Evolutionary conservation across 2,888 invertebrate species (phyloP), one percentile per base, ranked within the genome.

Genomic region (Epistrophe eligans): DNA sequence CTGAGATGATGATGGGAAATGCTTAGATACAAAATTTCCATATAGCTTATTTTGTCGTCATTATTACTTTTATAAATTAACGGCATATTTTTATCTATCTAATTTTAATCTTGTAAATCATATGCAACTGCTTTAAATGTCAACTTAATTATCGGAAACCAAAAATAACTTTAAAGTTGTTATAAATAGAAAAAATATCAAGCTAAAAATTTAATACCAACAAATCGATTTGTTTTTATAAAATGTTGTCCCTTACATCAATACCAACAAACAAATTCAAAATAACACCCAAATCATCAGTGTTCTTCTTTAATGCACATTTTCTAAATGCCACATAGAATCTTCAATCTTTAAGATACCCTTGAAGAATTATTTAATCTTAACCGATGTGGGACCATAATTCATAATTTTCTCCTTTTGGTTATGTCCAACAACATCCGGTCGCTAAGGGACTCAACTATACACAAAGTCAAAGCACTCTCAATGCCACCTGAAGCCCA

Each of bases 331-430:
- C n/a, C 0, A 11, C 19, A 15, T 24, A 24, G 24, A 55, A 70
- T 66, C 83, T 83, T 72, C 2, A 55, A 70, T 66, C 83, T 83
- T 72, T 4, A 76, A 73, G 82, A 52, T 74, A 45, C 64, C 83
- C 50, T 76, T 79, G 48, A 83, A 79, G 52, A 87, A 79, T 81
- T 71, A 79, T 72, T 79, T 79, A 83, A 87, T 79, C 82, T 62
- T 72, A 76, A 52, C 79, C 83, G 62, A 79, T 67, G 57, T 60
- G 83, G 83, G 83, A 83, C 83, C 79, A 87, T 87, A 83, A 79
- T 50, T 87, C 87, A 87, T 87, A 87, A 87, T 87, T 83, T 79
- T 76, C 87, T 87, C 72, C 79, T 83, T 87, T 87, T 57, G 83
- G 83, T 83, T 79, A 79, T 87, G 83, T 83, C 82, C 82, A 79